Conservation (phyloP, 2,888 invertebrate genomes). For the Apocheima hispidaria region DNA sequence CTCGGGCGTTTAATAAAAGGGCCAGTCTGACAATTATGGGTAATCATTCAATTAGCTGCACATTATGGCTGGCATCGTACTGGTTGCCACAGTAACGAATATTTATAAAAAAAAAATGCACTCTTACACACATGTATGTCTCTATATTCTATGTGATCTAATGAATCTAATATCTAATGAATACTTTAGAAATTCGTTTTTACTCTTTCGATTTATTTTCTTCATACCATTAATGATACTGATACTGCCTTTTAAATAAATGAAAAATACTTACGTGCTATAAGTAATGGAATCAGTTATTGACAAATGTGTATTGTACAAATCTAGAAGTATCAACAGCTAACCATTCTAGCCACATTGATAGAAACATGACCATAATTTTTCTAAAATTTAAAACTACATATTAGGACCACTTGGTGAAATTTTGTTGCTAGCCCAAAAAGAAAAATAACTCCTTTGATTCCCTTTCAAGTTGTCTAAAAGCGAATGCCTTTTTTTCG, state of each 20-base stretch:
- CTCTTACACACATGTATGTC: slow-evolving; percentile 7
- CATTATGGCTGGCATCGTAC: slow-evolving; percentile 51
- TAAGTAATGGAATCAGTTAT: no score
- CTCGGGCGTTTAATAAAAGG: slow-evolving; percentile 61
- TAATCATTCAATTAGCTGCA: slow-evolving; percentile 72
- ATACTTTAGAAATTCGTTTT: no score
- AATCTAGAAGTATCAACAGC: no score
- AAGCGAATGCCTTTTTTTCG: slow-evolving; percentile 19
- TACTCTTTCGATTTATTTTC: no score
- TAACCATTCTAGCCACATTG: not conserved
- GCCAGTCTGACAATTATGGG: slow-evolving; percentile 63
- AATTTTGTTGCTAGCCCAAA: slow-evolving; percentile 7
- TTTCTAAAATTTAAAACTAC: not conserved
- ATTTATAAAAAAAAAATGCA: not conserved
- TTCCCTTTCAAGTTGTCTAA: slow-evolving; percentile 25
- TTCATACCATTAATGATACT: no score
- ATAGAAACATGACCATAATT: not conserved
- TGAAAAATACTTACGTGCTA: no score
- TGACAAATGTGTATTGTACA: no score
- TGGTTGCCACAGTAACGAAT: slow-evolving; percentile 51
- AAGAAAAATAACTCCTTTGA: slow-evolving; percentile 23
- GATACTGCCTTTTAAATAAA: no score
- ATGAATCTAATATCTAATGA: no score
- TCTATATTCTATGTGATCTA: not conserved
- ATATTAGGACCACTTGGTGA: not conserved